Base-by-base conservation (phyloP, 1,140 invertebrate genomes). In the Euwallacea fornicatus region DNA sequence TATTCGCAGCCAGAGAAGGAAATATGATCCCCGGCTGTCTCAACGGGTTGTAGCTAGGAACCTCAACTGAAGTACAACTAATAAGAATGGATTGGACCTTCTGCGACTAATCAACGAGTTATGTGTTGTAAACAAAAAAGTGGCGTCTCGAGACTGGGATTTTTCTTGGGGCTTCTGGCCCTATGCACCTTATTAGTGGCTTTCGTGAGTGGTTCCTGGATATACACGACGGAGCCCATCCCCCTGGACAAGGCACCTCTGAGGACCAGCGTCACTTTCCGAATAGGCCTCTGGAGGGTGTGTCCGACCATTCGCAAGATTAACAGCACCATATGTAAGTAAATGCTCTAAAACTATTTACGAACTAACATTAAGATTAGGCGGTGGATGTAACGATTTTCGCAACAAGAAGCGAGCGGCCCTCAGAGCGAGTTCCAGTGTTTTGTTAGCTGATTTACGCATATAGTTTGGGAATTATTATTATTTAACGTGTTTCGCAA, bases 231-330 rank as follows among this genome's bases (percentile, higher is more conserved):
- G 65, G 84, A 85, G 75, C 84, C 84, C 0, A 78, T 84, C 13
- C 74, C 74, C 8, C 75, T 84, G 47, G 83, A 82, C n/a, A 80
- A 82, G 70, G 79, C 80, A n/a, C 60, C 76, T 44, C 64, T 81
- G 42, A 83, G 80, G 42, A 83, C 81, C 10, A 78, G 80, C 58
- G 81, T 83, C 50, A 78, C 71, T 21, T 84, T 85, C 72, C 78
- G 79, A 9, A 84, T 85, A 54, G 84, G 84, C 58, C 76, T 85
- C 64, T 85, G 84, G 84, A 77, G 82, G 54, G 81, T 83, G n/a
- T 85, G 84, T 76, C 84, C 84, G 7, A 78, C 77, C 15, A 75
- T 82, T n/a, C 79, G 79, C 68, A 75, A 73, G 64, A 75, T 81
- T 71, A 81, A 82, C 72, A 73, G 71, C 16, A 76, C 79, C 15